phyloP scores from a whole-genome alignment of 2,888 invertebrate genomes.

The Pseudococcus viburni region DNA sequence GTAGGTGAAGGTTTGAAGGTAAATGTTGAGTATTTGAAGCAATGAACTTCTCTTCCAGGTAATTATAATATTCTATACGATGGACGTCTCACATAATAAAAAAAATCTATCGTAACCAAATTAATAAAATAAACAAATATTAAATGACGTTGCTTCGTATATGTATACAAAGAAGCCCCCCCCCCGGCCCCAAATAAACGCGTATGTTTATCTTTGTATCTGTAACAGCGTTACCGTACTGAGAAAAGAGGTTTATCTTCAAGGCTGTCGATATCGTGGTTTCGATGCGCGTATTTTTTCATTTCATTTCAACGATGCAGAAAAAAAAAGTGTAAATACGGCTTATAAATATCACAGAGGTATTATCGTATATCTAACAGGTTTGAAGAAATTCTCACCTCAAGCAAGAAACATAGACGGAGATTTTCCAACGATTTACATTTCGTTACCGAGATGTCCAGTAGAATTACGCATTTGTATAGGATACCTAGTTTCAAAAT shows the following conservation, averaged over 20 bases:
- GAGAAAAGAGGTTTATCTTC: conserved; percentile 45
- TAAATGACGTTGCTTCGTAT: neutral
- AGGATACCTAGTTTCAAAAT: neutral
- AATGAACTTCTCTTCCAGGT: conserved; percentile 63
- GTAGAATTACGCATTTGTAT: neutral
- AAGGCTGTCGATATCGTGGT: conserved; percentile 41
- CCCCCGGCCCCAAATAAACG: neutral
- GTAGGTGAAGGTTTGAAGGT: conserved; percentile 64
- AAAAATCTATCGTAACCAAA: conserved; percentile 10
- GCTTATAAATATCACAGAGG: neutral
- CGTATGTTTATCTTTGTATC: conserved; percentile 52
- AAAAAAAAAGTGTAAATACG: neutral
- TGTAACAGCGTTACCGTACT: conserved; percentile 29
- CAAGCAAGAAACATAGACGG: neutral
- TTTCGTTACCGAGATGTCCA: conserved; percentile 14
- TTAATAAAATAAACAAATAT: conserved; percentile 57
- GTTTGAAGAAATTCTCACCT: conserved; percentile 17
- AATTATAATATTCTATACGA: conserved; percentile 45
- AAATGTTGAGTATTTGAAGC: conserved; percentile 54
- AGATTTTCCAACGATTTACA: conserved; percentile 5
- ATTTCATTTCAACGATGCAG: neutral
- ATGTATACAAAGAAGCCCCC: neutral
- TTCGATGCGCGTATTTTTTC: neutral
- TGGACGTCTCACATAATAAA: neutral
- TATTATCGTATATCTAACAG: conserved; percentile 26